Evolutionary conservation across 1,140 invertebrate species (phyloP), one percentile per base, ranked within the genome.

Genomic region (Chlorops oryzae): DNA sequence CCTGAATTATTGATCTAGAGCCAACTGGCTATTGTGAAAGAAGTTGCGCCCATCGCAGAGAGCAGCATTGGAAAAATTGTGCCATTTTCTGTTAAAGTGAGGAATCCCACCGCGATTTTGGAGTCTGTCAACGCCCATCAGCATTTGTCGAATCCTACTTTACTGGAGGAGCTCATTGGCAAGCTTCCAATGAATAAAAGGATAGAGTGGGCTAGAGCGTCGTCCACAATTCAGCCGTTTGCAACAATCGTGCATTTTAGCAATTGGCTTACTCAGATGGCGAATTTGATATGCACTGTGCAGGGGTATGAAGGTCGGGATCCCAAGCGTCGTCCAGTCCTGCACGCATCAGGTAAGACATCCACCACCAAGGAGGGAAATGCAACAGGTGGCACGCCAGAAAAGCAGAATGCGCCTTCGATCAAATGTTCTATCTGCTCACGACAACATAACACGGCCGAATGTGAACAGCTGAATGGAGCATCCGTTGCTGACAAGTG

Each of bases 161-260:
- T 50, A 7, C 5, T 50, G 17, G 38, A 50, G n/a, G 38, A 50
- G 27, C 17, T 50, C 10, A 41, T 34, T 5, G 7, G 12, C 5
- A 50, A 42, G n/a, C 13, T 50, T 24, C 38, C 47, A 18, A 50
- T 50, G 47, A 35, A 12, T 15, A 50, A 42, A 21, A 21, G 39
- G 25, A 17, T 50, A 17, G 47, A 41, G 13, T 50, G 44, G 44
- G 25, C 44, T 17, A 15, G n/a, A 5, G 18, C 18, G 7, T 5
- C 25, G 4, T 21, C 23, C 25, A 9, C 17, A 15, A 46, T 46
- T 35, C 44, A 25, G 17, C 44, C 44, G 9, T 46, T 32, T 32
- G 7, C 25, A 9, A 46, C 44, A 39, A 17, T 39, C 18, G 7
- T 7, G 12, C 12, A 39, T 39, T 39, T 39, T 39, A 17, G 17